Evolutionary conservation across 2,113 vertebrate genomes (phyloP).

Genomic region (Chinchilla lanigera): DNA sequence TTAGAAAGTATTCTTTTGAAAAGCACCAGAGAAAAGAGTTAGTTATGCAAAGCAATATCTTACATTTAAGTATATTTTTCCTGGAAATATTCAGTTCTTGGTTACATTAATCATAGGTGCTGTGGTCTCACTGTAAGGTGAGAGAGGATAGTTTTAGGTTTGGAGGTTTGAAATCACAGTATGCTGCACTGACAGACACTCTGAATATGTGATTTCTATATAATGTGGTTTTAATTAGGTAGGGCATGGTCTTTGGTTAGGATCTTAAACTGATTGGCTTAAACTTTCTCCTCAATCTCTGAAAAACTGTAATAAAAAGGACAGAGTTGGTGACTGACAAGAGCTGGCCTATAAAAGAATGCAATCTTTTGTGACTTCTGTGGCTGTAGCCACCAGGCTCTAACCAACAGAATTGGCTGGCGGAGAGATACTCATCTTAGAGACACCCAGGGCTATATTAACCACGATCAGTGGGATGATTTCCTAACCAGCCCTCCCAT

Average conservation of each 20-base stretch:
- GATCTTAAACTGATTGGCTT: slow-evolving; percentile 22
- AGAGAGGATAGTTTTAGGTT: not conserved
- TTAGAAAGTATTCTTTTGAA: not conserved
- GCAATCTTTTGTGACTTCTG: not conserved
- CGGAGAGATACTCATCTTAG: not conserved
- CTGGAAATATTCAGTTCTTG: not conserved
- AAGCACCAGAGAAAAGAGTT: not conserved
- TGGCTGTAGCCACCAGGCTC: not conserved
- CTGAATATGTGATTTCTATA: not conserved
- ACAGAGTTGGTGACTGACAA: slow-evolving; percentile 24
- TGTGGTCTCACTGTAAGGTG: not conserved
- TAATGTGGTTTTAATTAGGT: slow-evolving; percentile 45
- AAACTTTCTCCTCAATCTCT: slow-evolving; percentile 30
- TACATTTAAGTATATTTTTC: not conserved
- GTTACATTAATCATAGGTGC: not conserved
- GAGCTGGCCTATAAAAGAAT: not conserved
- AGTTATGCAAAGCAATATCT: not conserved
- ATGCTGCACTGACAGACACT: not conserved
- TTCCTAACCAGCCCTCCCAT: not conserved
- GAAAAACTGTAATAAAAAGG: slow-evolving; percentile 1
- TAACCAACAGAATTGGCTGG: not conserved
- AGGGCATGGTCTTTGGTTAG: slow-evolving; percentile 4
- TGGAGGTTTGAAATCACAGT: slow-evolving; percentile 20
- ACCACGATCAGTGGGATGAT: not conserved
- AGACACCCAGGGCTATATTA: not conserved